A percentile compares a stretch with the other conserved stretches of the same genome.
These are phyloP conservation scores for Lepus timidus DNA, from an alignment of 2,113 vertebrate species.

Conservation along the genomic window DNA sequence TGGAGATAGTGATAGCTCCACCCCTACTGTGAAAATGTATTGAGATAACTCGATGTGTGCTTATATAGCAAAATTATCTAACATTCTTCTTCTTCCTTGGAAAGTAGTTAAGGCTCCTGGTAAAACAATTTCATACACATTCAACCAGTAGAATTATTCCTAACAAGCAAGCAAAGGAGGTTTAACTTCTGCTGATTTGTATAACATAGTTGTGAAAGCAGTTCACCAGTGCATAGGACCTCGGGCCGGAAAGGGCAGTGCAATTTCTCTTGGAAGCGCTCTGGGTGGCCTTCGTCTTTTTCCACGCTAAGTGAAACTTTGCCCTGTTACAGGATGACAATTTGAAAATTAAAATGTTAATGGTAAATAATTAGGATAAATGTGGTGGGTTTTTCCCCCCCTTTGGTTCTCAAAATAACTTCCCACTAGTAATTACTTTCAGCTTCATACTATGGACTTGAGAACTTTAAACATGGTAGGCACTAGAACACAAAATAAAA, in stretches of 20 bases:
- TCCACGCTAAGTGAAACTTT: not conserved
- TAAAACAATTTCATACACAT: not conserved
- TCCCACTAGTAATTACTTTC: not conserved
- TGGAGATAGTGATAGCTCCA: not conserved
- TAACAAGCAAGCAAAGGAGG: not conserved
- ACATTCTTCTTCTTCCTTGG: not conserved
- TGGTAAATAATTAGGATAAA: not conserved
- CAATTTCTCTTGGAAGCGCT: not conserved
- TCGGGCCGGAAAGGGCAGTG: not conserved
- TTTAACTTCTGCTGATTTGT: not conserved
- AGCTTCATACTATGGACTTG: not conserved
- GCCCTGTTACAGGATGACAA: not conserved
- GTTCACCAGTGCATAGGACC: not conserved
- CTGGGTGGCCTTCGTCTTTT: not conserved
- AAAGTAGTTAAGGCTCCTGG: not conserved
- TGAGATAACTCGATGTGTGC: not conserved
- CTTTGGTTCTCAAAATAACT: slow-evolving; percentile 31
- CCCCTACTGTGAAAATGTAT: not conserved
- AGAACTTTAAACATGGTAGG: not conserved
- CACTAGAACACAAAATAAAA: not conserved
- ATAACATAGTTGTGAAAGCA: not conserved
- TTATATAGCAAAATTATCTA: not conserved
- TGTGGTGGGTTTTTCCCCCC: not conserved
- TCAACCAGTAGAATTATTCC: not conserved
- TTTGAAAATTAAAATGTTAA: not conserved